Percentiles rank a stretch among this genome's conserved stretches.
Evolutionary conservation across 2,113 vertebrate species (phyloP).

Genomic region (Stegastes partitus): DNA sequence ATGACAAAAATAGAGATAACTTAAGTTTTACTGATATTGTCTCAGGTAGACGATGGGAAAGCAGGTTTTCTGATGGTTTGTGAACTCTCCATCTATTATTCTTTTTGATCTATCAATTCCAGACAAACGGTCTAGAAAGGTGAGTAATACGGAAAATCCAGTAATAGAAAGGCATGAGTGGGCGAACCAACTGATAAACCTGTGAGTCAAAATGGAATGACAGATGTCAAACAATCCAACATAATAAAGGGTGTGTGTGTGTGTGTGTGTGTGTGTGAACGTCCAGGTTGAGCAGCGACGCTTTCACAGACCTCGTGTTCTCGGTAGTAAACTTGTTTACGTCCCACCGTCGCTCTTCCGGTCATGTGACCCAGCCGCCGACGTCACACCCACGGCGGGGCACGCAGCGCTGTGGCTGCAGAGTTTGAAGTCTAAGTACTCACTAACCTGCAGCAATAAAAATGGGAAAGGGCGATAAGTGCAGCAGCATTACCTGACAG

Average conservation of each 20-base stretch:
- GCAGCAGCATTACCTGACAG: constrained; percentile 41
- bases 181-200: not conserved
- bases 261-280: not conserved
- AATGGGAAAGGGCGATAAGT: constrained; percentile 42
- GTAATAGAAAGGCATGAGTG: not conserved
- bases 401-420: constrained; percentile 33
- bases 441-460: constrained; percentile 59
- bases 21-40: no score
- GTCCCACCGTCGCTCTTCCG: constrained; percentile 47
- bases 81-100: no score
- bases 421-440: constrained; percentile 81
- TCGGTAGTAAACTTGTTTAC: constrained; percentile 57
- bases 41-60: no score
- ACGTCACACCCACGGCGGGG: constrained; percentile 66
- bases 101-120: no score
- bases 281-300: no score
- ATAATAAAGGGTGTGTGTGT: not conserved
- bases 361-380: constrained; percentile 63
- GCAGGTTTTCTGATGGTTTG: no score
- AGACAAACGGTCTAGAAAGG: no score
- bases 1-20: no score
- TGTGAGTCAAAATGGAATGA: not conserved
- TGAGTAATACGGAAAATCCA: not conserved
- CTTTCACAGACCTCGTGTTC: constrained; percentile 26
- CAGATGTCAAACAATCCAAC: not conserved